Conservation (phyloP, 2,888 invertebrate genomes). For the Euproctis similis region DNA sequence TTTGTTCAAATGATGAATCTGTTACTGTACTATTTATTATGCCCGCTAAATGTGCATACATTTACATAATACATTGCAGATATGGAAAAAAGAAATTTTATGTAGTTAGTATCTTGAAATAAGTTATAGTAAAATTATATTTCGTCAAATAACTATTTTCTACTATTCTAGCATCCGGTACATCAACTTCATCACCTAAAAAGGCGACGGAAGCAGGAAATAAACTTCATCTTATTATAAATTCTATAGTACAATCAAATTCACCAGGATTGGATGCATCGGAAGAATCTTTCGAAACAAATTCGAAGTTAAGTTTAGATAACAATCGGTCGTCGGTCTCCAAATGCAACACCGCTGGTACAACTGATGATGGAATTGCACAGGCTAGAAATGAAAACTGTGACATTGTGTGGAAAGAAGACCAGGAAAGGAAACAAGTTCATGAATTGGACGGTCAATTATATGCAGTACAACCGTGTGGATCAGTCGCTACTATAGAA, state of each 20-base stretch:
- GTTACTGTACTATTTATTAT: no score
- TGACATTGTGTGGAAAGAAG: conserved; percentile 18
- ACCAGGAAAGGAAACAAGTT: conserved; percentile 4
- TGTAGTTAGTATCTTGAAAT: no score
- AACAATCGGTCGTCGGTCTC: conserved; percentile 33
- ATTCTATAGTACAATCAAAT: conserved; percentile 28
- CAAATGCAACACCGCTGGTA: conserved; percentile 34
- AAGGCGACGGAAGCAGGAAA: conserved; percentile 38
- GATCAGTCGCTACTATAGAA: conserved; percentile 26
- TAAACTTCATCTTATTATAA: conserved; percentile 40
- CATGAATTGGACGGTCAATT: conserved; percentile 3
- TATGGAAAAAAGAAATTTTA: no score
- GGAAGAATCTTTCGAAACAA: conserved; percentile 29
- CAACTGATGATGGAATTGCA: conserved; percentile 38
- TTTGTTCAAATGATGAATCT: no score
- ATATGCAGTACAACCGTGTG: conserved; percentile 15
- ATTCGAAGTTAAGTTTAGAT: conserved; percentile 17
- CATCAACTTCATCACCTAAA: conserved; percentile 31
- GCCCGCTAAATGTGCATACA: no score
- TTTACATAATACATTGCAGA: no score
- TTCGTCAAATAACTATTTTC: no score
- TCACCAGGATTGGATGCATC: conserved; percentile 24
- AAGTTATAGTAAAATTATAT: no score
- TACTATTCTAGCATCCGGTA: conserved; percentile 29
- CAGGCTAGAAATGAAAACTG: conserved; percentile 30